Evolutionary conservation across 2,888 invertebrate species (phyloP), one percentile per base, ranked within the genome.

Genomic region (Andrena flavipes): DNA sequence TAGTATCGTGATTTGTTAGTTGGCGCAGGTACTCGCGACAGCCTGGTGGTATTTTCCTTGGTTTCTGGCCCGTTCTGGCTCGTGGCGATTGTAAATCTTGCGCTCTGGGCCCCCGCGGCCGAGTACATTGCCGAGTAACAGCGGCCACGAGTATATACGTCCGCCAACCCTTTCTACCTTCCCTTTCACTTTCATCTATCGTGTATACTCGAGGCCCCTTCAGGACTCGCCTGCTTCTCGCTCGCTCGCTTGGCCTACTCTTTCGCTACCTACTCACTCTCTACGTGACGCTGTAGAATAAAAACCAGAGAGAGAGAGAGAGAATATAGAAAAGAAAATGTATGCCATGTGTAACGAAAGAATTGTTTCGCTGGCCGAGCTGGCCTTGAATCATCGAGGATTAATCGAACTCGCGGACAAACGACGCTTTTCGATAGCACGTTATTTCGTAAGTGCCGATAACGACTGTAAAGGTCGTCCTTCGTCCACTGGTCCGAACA

Each of bases 161-260:
- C 86, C 87, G 87, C 88, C 89, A 90, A 92, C 93, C 93, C 93
- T 93, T 93, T 93, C 93, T 93, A 93, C 92, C 93, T 93, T 93
- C 92, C 93, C 93, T 93, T 93, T 93, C 93, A 93, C 93, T 93
- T 93, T 93, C 93, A 91, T 93, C 92, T 91, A 92, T 92, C 92
- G 91, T 71, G 82, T 68, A 72, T 71, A 80, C 82, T 84, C 86
- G 89, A 85, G 88, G 88, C 88, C 88, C 88, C 88, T 86, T 80
- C 80, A 62, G 84, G 79, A 87, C 87, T 86, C 79, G 85, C 82
- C 81, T 76, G 77, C 73, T 76, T 73, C 79, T 84, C 68, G 80
- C 84, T 82, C 74, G 60, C 70, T 76, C 67, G 72, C 83, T 70
- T 60, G 80, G 69, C 73, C 76, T 73, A 63, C 67, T 74, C 69